phyloP scores from a whole-genome alignment of 2,113 vertebrate genomes.

The Urocynchramus pylzowi region DNA sequence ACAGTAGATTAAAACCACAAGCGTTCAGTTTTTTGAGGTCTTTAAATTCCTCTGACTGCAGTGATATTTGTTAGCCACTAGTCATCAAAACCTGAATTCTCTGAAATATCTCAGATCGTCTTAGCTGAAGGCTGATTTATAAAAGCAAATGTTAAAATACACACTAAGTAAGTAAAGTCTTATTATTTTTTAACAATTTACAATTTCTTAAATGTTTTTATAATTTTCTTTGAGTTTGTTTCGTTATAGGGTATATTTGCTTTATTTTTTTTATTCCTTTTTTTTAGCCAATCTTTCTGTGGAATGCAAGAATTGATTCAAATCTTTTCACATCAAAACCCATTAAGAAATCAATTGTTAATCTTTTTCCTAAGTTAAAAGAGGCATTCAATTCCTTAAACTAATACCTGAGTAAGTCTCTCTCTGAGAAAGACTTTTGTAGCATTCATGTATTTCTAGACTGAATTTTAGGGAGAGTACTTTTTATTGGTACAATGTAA shows the following conservation, averaged over 20 bases:
- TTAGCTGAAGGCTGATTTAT: not conserved
- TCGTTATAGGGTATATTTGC: not conserved
- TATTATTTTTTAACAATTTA: not conserved
- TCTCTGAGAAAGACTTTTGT: not conserved
- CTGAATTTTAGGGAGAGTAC: not conserved
- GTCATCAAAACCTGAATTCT: not conserved
- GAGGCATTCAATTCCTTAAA: not conserved
- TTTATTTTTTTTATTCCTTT: not conserved
- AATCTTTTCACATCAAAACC: not conserved
- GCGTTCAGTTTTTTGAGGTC: not conserved
- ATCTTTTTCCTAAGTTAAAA: not conserved
- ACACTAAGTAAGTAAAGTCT: not conserved
- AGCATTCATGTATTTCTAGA: not conserved
- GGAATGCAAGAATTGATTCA: not conserved
- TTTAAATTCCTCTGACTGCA: not conserved
- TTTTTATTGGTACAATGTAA: not conserved
- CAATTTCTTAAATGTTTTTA: not conserved
- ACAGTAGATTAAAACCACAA: not conserved
- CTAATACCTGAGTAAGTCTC: not conserved
- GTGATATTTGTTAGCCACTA: not conserved
- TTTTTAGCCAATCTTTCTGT: not conserved
- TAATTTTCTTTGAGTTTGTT: not conserved
- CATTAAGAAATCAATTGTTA: not conserved
- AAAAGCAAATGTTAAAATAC: not conserved
- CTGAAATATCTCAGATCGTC: not conserved